A percentile compares a stretch with the other conserved stretches of the same genome.
These are phyloP conservation scores for Palythoa caribaeorum DNA, from an alignment of 92 coral and sea anemone genomes.

Conservation along the genomic window DNA sequence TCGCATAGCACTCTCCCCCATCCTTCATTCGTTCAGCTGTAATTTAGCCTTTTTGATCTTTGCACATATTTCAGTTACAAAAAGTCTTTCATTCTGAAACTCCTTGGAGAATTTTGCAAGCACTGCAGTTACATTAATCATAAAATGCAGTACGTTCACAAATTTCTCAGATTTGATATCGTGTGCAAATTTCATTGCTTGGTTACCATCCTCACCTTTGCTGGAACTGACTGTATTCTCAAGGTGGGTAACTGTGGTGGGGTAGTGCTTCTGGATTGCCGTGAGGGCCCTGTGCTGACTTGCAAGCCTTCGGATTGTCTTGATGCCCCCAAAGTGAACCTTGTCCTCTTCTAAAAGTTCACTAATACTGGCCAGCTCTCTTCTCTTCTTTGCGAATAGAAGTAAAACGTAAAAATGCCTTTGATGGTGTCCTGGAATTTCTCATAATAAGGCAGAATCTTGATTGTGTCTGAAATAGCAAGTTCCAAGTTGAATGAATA, in stretches of 20 bases:
- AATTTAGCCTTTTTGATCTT: neutral
- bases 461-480: conserved; percentile 4
- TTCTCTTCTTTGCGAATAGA: conserved; percentile 47
- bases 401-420: conserved; percentile 43
- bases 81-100: conserved; percentile 30
- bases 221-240: conserved; percentile 43
- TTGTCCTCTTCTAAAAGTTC: conserved; percentile 27
- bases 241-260: conserved; percentile 14
- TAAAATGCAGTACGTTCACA: conserved; percentile 47
- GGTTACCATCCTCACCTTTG: conserved; percentile 50
- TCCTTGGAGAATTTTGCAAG: conserved; percentile 39
- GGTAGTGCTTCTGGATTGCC: conserved; percentile 11
- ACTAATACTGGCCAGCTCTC: conserved; percentile 22
- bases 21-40: conserved; percentile 5
- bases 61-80: neutral
- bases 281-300: conserved; percentile 24
- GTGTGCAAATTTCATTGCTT: conserved; percentile 27
- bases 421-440: conserved; percentile 3
- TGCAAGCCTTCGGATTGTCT: neutral
- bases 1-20: neutral
- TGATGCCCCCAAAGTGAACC: conserved; percentile 14
- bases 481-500: conserved; percentile 9
- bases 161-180: conserved; percentile 49
- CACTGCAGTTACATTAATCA: conserved; percentile 41
- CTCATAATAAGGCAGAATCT: conserved; percentile 8